Conservation (phyloP, 2,113 vertebrate genomes). For the Eulemur rufifrons region DNA sequence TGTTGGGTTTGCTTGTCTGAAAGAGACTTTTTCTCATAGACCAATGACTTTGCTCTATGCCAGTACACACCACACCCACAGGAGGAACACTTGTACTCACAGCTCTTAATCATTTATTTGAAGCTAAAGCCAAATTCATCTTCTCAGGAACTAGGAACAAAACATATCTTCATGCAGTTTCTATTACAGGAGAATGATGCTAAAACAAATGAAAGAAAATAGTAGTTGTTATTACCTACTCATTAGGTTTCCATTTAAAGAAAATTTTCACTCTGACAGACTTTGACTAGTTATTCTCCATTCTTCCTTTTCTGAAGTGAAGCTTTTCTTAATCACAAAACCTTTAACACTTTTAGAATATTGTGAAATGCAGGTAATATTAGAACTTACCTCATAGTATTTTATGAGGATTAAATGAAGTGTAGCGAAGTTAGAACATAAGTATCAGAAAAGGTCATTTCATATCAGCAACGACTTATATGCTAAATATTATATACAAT, state of each 20-base stretch:
- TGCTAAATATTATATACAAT: background rate
- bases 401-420: constrained; percentile 39
- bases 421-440: background rate
- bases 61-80: background rate
- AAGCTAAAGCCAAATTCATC: background rate
- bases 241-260: constrained; percentile 23
- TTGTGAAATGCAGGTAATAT: background rate
- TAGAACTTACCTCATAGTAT: constrained; percentile 38
- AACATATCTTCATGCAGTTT: background rate
- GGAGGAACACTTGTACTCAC: background rate
- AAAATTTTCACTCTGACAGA: constrained; percentile 14
- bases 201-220: constrained; percentile 47
- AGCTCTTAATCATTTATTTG: background rate
- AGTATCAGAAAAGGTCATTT: background rate
- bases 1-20: background rate
- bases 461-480: background rate
- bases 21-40: background rate
- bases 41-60: background rate
- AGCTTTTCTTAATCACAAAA: constrained; percentile 44
- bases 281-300: background rate
- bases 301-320: background rate
- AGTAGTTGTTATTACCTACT: background rate
- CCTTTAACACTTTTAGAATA: constrained; percentile 1
- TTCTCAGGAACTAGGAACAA: constrained; percentile 29
- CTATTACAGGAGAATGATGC: background rate